A percentile compares a stretch with the other conserved stretches of the same genome.
These are phyloP conservation scores for Ispidina lecontei DNA, from an alignment of 2,797 vertebrate genomes.

Conservation along the genomic window DNA sequence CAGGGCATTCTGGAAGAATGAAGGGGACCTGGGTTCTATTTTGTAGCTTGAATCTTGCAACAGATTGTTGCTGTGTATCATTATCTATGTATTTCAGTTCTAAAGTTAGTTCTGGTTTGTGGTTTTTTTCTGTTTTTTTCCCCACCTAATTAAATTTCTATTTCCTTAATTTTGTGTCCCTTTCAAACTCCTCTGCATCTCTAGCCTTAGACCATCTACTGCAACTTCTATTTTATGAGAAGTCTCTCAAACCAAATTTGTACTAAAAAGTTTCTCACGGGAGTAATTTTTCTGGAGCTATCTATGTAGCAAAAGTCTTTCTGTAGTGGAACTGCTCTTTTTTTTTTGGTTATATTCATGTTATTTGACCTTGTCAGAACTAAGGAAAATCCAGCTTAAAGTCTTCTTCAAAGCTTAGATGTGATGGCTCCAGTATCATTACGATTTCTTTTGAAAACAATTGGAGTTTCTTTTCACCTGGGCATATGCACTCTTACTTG, in stretches of 20 bases:
- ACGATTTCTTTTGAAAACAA: background rate
- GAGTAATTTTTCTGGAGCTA: background rate
- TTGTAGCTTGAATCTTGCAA: background rate
- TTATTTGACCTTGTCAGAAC: background rate
- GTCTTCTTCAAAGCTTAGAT: background rate
- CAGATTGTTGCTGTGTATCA: background rate
- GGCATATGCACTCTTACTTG: background rate
- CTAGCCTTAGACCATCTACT: background rate
- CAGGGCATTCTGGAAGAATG: background rate
- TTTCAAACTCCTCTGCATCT: background rate
- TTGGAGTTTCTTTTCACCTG: background rate
- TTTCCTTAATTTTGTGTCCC: background rate
- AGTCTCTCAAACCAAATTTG: background rate
- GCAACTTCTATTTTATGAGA: background rate
- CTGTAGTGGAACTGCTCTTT: background rate
- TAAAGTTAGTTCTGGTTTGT: background rate
- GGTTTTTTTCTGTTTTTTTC: background rate
- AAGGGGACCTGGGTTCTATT: background rate
- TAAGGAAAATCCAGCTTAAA: background rate
- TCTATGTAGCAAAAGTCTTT: background rate
- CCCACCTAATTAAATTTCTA: background rate
- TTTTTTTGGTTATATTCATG: background rate
- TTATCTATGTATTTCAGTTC: background rate
- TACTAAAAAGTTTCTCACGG: background rate
- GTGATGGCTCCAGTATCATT: background rate